Evolutionary conservation across 1,140 invertebrate genomes (phyloP).

Genomic region (Eubasilissa regina): DNA sequence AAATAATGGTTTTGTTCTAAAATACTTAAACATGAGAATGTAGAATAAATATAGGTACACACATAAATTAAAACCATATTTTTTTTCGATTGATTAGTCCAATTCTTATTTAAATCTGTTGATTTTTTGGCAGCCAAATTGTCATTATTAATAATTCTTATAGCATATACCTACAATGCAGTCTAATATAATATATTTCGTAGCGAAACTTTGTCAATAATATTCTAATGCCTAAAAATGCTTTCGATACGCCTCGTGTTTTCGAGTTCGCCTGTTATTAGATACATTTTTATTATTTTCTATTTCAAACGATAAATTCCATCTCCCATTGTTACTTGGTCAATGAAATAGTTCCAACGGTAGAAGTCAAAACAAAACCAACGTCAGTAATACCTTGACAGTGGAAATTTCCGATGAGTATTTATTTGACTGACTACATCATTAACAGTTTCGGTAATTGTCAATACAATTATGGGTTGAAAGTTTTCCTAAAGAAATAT

Average conservation of each 20-base stretch:
- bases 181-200: not conserved
- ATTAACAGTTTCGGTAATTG: slow-evolving; percentile 35
- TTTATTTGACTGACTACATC: not conserved
- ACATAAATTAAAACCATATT: too few relatives aligned
- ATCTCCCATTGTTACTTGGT: not conserved
- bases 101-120: too few relatives aligned
- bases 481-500: slow-evolving; percentile 35
- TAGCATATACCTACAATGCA: too few relatives aligned
- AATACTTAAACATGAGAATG: too few relatives aligned
- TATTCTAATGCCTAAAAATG: not conserved
- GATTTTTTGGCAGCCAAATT: too few relatives aligned
- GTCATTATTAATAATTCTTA: too few relatives aligned
- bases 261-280: too few relatives aligned
- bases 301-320: not conserved
- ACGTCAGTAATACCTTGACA: not conserved
- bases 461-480: slow-evolving; percentile 40
- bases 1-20: too few relatives aligned
- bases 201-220: not conserved
- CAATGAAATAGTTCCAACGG: not conserved
- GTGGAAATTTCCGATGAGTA: slow-evolving; percentile 30
- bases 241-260: not conserved
- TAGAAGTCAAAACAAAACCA: not conserved
- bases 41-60: too few relatives aligned
- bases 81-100: too few relatives aligned
- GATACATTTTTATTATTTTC: not conserved